A percentile compares a stretch with the other conserved stretches of the same genome.
Evolutionary conservation across 2,888 invertebrate genomes (phyloP).

Genomic region (Meandrusa payeni): DNA sequence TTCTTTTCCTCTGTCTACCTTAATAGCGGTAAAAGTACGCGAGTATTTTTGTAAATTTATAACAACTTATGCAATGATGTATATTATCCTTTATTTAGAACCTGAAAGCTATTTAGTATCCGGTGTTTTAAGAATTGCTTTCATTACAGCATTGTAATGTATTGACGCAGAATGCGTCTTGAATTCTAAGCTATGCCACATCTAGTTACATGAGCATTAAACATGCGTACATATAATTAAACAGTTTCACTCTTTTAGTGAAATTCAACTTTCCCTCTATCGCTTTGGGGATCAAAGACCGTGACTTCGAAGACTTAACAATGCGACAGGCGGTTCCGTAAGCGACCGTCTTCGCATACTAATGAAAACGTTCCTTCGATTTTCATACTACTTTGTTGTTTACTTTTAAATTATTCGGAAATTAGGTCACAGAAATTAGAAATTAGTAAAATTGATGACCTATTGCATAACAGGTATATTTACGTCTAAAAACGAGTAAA

Average conservation of each 20-base stretch:
- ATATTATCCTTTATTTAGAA: no score
- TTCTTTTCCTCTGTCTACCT: no score
- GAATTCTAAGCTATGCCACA: conserved; percentile 8
- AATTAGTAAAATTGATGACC: no score
- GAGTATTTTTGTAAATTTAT: no score
- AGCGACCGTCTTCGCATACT: conserved; percentile 49
- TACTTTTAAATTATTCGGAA: conserved; percentile 46
- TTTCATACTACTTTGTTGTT: conserved; percentile 35
- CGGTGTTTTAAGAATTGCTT: no score
- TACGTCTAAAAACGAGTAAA: no score
- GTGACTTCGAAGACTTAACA: conserved; percentile 41
- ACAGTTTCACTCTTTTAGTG: conserved; percentile 44
- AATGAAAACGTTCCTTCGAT: conserved; percentile 41
- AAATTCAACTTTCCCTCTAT: conserved; percentile 67
- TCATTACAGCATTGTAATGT: conserved; percentile 12
- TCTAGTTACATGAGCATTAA: conserved; percentile 14
- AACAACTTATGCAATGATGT: no score
- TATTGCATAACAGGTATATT: no score
- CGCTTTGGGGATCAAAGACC: conserved; percentile 54
- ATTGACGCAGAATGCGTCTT: neutral
- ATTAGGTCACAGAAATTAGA: conserved; percentile 41
- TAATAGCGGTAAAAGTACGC: no score
- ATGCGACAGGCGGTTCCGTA: conserved; percentile 56
- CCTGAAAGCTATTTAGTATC: no score
- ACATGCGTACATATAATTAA: conserved; percentile 17